Evolutionary conservation across 1,140 invertebrate genomes (phyloP), one percentile per base, ranked within the genome.

Genomic region (Nebria ingens): DNA sequence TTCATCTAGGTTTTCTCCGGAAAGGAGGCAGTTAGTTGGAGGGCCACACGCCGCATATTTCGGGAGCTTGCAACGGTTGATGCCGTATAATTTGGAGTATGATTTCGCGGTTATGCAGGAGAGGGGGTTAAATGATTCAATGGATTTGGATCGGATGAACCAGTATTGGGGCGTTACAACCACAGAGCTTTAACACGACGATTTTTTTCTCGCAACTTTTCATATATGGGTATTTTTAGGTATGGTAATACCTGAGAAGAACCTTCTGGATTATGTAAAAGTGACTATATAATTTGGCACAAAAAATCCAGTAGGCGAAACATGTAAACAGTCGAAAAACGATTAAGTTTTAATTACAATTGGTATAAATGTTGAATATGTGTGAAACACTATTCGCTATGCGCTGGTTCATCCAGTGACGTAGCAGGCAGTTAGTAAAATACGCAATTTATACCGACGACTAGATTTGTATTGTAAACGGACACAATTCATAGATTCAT

Each of bases 121-220:
- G 65, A 75, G 85, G 53, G 76, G 74, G 38, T 74, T 77, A 12
- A 69, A 81, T 50, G 86, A 89, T 63, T 87, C 86, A 0, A 69
- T 89, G 60, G 86, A 89, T 62, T 79, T 86, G 52, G 85, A 88
- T 65, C 76, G 87, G 51, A 91, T 91, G 87, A 83, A 87, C 59
- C 86, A 88, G 61, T 91, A 91, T 70, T 91, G 87, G 87, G 87
- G 87, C 40, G 86, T 90, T 38, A 86, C 87, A 3, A 89, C 87
- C 1, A 90, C 87, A 1, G 87, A 90, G 71, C 67, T 89, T 51
- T 87, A 72, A 79, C n/a, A n/a, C n/a, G n/a, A n/a, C n/a, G n/a
- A n/a, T n/a, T n/a, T n/a, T n/a, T 59, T 15, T 55, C 13, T 55
- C 9, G 2, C n/a, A 53, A 2, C 34, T 11, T 50, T 50, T 50